Evolutionary conservation across 2,797 vertebrate species (phyloP), one percentile per base, ranked within the genome.

Genomic region (Myripristis jacobus): DNA sequence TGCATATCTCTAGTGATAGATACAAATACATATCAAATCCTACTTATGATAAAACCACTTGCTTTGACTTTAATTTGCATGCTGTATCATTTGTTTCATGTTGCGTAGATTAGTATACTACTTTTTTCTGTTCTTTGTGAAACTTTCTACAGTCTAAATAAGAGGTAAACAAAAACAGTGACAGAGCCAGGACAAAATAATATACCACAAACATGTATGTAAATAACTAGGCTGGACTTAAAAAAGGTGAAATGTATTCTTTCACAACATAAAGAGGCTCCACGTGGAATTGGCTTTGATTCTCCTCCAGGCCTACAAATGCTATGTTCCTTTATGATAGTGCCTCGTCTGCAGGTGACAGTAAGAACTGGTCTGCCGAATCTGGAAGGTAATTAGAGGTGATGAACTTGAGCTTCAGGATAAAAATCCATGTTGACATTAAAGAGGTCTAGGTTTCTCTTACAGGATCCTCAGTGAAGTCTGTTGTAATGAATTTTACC

Each of bases 271-370:
- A 31, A 31, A 31, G 29, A 11, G 34, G 34, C 34, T 11, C 34
- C 12, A 18, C 2, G 18, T 44, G 5, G 13, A 44, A n/a, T 15
- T 44, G 50, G 12, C 51, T 41, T 27, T 10, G 52, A 56, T 27
- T 67, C 53, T 66, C 61, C 73, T 64, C 55, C 67, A 55, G n/a
- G n/a, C n/a, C n/a, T n/a, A n/a, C 59, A 65, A 53, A 52, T 44
- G 2, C 21, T 36, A 69, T 31, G 36, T 53, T 53, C 59, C 78
- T 82, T 79, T 77, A 79, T 56, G 57, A 63, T 80, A 75, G 79
- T 69, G 72, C 47, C 66, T 60, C 27, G 56, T 79, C 61, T 58
- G 57, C 21, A 21, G 53, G 64, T 81, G 67, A 81, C 66, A 65
- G 66, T 77, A 80, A 83, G 57, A 70, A 67, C 34, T 43, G 5